Conservation (phyloP, 2,797 vertebrate genomes). For the Sarcophilus harrisii region DNA sequence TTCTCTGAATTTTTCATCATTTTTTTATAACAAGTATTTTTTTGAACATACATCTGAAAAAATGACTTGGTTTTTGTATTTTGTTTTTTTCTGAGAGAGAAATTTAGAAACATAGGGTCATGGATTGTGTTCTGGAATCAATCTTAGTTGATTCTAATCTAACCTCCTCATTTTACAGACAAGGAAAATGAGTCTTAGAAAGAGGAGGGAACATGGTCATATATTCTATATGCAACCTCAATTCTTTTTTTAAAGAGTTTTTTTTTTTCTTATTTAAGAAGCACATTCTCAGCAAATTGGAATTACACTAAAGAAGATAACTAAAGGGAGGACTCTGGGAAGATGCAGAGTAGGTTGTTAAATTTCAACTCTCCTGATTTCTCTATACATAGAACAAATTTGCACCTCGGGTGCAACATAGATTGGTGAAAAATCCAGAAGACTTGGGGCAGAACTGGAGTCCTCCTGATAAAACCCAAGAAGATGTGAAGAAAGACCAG, state of each 20-base stretch:
- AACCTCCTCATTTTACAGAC: neutral
- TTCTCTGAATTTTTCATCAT: neutral
- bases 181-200: neutral
- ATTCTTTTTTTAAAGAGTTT: neutral
- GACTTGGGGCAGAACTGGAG: no score
- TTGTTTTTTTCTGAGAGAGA: neutral
- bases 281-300: neutral
- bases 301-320: neutral
- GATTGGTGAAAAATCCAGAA: no score
- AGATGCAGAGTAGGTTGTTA: no score
- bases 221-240: neutral
- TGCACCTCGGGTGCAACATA: no score
- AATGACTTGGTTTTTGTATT: neutral
- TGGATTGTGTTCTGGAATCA: neutral
- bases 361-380: no score
- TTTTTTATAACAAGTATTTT: neutral
- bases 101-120: neutral
- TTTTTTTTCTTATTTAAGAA: neutral
- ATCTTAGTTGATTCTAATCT: neutral
- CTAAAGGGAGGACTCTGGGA: no score
- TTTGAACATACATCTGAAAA: neutral
- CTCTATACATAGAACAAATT: no score
- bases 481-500: no score
- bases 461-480: no score
- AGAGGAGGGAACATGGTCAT: neutral